Evolutionary conservation across 2,797 vertebrate species (phyloP).

Genomic region (Semotilus atromaculatus): DNA sequence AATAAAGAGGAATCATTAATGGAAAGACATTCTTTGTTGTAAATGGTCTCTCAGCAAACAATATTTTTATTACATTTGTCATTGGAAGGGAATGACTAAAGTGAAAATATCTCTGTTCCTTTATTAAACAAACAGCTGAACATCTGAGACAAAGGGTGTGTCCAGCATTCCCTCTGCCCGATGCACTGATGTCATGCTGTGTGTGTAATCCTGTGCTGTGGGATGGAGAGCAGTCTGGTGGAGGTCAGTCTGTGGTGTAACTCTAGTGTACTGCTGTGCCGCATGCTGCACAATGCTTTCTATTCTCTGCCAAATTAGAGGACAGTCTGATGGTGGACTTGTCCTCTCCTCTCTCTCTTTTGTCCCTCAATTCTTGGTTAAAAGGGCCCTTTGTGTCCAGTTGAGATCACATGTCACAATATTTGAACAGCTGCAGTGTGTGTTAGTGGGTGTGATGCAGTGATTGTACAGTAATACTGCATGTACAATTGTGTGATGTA

Average conservation of each 20-base stretch:
- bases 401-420: constrained; percentile 63
- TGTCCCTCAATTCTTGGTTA: constrained; percentile 47
- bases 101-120: background rate
- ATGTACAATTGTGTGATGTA: constrained; percentile 3
- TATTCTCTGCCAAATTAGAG: constrained; percentile 42
- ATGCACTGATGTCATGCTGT: constrained; percentile 25
- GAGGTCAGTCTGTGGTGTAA: constrained; percentile 23
- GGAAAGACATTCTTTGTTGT: background rate
- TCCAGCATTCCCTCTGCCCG: constrained; percentile 21
- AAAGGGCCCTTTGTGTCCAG: constrained; percentile 57
- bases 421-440: constrained; percentile 64
- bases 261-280: constrained; percentile 22
- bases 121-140: constrained; percentile 23
- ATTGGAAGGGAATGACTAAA: background rate
- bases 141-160: constrained; percentile 26
- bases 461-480: constrained; percentile 28
- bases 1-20: background rate
- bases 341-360: constrained; percentile 53
- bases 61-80: background rate
- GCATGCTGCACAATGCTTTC: constrained; percentile 44
- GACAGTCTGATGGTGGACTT: constrained; percentile 43
- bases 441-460: constrained; percentile 45
- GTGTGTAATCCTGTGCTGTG: constrained; percentile 21
- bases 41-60: background rate
- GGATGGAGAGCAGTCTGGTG: constrained; percentile 18